Conservation (phyloP, 2,113 vertebrate genomes). For the Psettodes erumei region DNA sequence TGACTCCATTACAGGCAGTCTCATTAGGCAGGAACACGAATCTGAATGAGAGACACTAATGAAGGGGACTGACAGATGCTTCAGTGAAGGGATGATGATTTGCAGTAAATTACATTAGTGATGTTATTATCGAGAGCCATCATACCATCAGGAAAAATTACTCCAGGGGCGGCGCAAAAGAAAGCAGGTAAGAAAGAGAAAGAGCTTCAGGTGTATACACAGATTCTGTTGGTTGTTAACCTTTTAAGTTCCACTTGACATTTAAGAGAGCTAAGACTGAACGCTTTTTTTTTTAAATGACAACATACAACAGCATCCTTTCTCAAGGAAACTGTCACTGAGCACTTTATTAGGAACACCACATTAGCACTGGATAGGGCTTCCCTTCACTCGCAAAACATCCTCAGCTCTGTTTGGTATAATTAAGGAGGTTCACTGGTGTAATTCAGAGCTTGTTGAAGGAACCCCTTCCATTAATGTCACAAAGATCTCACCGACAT, state of each 20-base stretch:
- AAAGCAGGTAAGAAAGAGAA: slow-evolving; percentile 23
- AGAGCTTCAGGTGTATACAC: neutral
- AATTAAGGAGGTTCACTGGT: too few species aligned
- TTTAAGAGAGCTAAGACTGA: neutral
- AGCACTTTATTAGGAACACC: too few species aligned
- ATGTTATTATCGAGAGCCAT: slow-evolving; percentile 74
- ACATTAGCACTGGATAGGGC: too few species aligned
- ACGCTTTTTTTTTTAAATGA: neutral
- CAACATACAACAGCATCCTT: too few species aligned
- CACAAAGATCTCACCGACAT: neutral
- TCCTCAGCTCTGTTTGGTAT: too few species aligned
- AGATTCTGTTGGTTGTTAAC: neutral
- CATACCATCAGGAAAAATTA: slow-evolving; percentile 49
- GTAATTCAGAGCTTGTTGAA: neutral
- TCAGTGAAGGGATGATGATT: slow-evolving; percentile 74
- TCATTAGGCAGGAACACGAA: slow-evolving; percentile 61
- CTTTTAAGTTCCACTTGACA: neutral
- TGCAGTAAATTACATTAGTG: slow-evolving; percentile 73
- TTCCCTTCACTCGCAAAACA: too few species aligned
- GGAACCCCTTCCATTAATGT: neutral
- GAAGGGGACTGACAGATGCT: slow-evolving; percentile 77
- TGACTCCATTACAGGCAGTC: slow-evolving; percentile 66
- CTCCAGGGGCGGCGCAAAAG: neutral
- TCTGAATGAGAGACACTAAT: slow-evolving; percentile 73
- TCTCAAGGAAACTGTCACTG: too few species aligned